Base-by-base conservation (phyloP, 2,888 invertebrate species). In the Psylliodes chrysocephalus region DNA sequence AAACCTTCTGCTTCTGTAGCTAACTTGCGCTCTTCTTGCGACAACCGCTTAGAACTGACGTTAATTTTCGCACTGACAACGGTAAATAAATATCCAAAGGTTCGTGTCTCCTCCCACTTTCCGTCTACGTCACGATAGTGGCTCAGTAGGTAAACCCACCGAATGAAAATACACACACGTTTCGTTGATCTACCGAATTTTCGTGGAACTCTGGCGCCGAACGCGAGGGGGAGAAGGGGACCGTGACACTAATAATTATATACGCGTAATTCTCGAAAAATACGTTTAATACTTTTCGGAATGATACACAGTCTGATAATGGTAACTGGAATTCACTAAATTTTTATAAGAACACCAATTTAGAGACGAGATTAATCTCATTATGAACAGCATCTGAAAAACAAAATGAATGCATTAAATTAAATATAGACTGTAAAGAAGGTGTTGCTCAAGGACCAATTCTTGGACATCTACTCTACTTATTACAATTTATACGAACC, bases 311-410 rank as follows among this genome's bases (percentile, higher is more conserved):
- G 78, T 78, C 78, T 77, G 78, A 69, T 77, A 77, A 70, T 75
- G 72, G 59, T 75, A 73, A 71, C 77, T 75, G 44, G 74, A 77
- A 64, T 72, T 72, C 57, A 74, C 72, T 70, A 78, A 77, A 74
- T 77, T 77, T 76, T 78, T 76, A 74, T 78, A 72, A 63, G 73
- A 75, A 69, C 76, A 77, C 76, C 74, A 73, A 68, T 76, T 76
- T 67, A 76, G 67, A 54, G 73, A 69, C 57, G 72, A 73, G 54
- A 74, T 71, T 59, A 74, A 68, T 62, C 75, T 61, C 75, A 74
- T 73, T 70, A 72, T 75, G 74, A 74, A 75, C 75, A 73, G 67
- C 76, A 76, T 75, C 77, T 77, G 75, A 14, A 75, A 75, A 51
- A 67, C 6, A 42, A 42, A 15, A 18, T 2, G 15, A 15, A n/a